Evolutionary conservation across 64 coral and sea anemone species (phyloP).

Genomic region (Pocillopora verrucosa): DNA sequence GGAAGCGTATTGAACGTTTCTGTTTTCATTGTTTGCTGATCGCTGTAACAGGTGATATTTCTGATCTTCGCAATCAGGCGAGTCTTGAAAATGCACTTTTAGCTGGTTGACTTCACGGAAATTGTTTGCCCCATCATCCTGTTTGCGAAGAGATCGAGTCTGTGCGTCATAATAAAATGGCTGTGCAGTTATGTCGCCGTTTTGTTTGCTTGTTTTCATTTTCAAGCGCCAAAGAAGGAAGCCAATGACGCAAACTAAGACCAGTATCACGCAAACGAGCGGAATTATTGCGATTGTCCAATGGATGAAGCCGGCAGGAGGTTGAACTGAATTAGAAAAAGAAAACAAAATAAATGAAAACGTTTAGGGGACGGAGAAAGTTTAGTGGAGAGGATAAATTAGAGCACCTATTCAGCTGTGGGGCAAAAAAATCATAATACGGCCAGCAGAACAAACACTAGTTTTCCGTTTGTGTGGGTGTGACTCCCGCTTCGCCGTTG

Average conservation of each 20-base stretch:
- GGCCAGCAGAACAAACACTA: too few species aligned
- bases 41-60: not conserved
- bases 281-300: constrained; percentile 32
- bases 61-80: not conserved
- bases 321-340: not conserved
- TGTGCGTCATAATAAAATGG: not conserved
- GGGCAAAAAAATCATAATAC: too few species aligned
- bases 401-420: too few species aligned
- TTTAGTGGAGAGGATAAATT: too few species aligned
- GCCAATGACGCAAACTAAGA: constrained; percentile 5
- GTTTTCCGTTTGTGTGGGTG: too few species aligned
- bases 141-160: not conserved
- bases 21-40: not conserved
- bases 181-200: not conserved
- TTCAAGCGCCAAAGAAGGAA: constrained; percentile 43
- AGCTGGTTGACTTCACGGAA: not conserved
- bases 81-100: constrained; percentile 9
- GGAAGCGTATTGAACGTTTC: not conserved
- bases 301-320: constrained; percentile 26
- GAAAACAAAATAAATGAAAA: not conserved
- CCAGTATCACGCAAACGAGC: not conserved
- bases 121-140: not conserved
- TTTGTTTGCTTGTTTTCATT: not conserved
- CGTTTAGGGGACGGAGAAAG: not conserved
- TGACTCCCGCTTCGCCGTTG: too few species aligned